Evolutionary conservation across 1,140 invertebrate species (phyloP).

Genomic region (Penaeus japonicus): DNA sequence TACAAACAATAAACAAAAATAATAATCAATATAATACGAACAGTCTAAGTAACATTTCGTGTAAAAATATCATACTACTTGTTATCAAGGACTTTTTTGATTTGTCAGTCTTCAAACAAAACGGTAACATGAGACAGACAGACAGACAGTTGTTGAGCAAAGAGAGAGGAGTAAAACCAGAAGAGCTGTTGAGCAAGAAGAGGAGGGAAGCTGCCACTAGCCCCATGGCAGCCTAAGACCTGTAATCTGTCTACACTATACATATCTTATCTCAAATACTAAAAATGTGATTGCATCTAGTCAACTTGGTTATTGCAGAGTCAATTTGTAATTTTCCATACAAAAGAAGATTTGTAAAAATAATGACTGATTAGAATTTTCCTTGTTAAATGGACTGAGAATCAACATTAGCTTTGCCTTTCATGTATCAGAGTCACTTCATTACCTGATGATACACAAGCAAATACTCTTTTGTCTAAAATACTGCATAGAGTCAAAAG

Average conservation of each 20-base stretch:
- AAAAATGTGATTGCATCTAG: slow-evolving; percentile 47
- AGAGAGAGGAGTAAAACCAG: background rate
- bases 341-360: slow-evolving; percentile 20
- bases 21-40: no score
- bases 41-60: no score
- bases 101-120: no score
- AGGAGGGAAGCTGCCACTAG: slow-evolving; percentile 41
- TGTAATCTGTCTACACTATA: slow-evolving; percentile 39
- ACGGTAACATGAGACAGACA: no score
- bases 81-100: no score
- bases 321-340: slow-evolving; percentile 32
- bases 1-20: no score
- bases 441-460: slow-evolving; percentile 40
- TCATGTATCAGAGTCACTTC: slow-evolving; percentile 28
- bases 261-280: slow-evolving; percentile 20
- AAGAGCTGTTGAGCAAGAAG: slow-evolving; percentile 41
- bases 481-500: slow-evolving; percentile 48
- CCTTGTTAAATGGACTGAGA: slow-evolving; percentile 31
- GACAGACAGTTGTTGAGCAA: background rate
- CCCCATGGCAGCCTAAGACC: slow-evolving; percentile 28
- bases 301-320: slow-evolving; percentile 40
- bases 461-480: slow-evolving; percentile 52
- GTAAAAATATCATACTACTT: no score
- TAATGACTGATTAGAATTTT: slow-evolving; percentile 3
- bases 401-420: slow-evolving; percentile 17